phyloP scores from a whole-genome alignment of 2,113 vertebrate species.

The Entomyzon cyanotis region DNA sequence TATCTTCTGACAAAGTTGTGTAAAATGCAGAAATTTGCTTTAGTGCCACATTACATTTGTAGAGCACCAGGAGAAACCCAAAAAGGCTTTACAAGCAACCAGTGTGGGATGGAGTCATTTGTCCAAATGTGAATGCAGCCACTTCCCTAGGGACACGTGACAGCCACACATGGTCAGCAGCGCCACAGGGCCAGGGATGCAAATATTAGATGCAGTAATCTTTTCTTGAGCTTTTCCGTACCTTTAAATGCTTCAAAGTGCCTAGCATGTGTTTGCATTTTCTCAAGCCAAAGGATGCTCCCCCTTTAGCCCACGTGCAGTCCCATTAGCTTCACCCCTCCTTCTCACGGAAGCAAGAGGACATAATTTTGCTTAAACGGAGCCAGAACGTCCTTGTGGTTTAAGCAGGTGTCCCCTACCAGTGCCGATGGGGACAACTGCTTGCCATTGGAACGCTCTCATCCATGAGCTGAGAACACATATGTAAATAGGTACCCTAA shows the following conservation, averaged over 20 bases:
- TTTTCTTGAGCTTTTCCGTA: not conserved
- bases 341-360: not conserved
- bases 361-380: conserved; percentile 18
- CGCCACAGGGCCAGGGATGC: not conserved
- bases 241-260: not conserved
- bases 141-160: not conserved
- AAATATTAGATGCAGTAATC: not conserved
- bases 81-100: conserved; percentile 15
- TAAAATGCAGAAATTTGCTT: not conserved
- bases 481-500: conserved; percentile 54
- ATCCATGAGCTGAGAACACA: conserved; percentile 10
- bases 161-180: conserved; percentile 1
- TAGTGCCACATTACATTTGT: not conserved
- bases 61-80: conserved; percentile 4
- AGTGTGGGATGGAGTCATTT: not conserved
- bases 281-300: not conserved
- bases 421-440: not conserved
- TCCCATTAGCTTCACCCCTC: conserved; percentile 18
- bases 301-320: not conserved
- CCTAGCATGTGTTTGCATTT: not conserved
- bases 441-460: not conserved
- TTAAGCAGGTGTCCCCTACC: conserved; percentile 46
- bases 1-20: not conserved
- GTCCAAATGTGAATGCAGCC: not conserved
- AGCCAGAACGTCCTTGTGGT: conserved; percentile 10